phyloP scores from a whole-genome alignment of 2,888 invertebrate genomes.

The Troilus luridus region DNA sequence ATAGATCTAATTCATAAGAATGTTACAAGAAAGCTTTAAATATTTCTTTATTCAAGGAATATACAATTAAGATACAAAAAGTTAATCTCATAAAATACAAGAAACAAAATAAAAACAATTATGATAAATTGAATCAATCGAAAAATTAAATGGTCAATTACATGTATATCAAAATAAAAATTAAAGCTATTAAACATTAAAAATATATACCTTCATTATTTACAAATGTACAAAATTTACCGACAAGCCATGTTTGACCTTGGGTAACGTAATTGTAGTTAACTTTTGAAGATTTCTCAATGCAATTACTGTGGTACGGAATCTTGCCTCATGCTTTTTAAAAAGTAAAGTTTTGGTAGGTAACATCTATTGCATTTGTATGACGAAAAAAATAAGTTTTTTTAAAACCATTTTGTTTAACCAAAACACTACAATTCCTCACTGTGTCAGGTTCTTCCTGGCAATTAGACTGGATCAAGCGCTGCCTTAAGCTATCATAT shows the following conservation, averaged over 20 bases:
- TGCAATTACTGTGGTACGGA: neutral
- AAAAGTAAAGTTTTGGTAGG: neutral
- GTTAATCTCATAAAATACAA: too few species aligned
- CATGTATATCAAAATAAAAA: too few species aligned
- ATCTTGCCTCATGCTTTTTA: neutral
- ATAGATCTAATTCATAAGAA: too few species aligned
- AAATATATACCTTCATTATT: neutral
- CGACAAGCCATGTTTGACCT: neutral
- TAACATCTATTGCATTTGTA: neutral
- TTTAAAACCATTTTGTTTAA: neutral
- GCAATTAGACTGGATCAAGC: neutral
- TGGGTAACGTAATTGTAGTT: neutral
- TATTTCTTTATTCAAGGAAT: too few species aligned
- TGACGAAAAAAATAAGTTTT: neutral
- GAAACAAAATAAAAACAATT: neutral
- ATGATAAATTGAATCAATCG: neutral
- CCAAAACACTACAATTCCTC: neutral
- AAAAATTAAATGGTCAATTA: neutral
- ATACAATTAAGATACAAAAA: too few species aligned
- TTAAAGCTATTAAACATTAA: neutral
- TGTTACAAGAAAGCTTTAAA: too few species aligned
- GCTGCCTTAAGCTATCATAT: neutral
- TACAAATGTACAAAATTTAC: conserved; percentile 2
- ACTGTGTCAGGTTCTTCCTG: neutral
- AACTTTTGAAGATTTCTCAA: neutral